Evolutionary conservation across 2,797 vertebrate genomes (phyloP).

Genomic region (Sebastes melanostomus): DNA sequence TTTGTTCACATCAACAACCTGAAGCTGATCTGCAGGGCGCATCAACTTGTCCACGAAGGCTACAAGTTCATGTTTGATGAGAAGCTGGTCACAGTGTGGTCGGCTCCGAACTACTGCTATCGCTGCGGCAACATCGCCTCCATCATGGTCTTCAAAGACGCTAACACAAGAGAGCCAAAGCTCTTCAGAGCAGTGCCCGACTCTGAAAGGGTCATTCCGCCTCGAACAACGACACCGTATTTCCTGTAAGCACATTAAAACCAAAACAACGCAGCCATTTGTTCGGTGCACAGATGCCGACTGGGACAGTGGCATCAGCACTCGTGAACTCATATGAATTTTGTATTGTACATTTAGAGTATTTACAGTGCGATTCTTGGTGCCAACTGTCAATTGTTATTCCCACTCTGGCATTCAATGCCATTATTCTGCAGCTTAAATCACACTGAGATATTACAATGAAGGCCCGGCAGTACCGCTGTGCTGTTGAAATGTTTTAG

Average conservation of each 20-base stretch:
- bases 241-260: slow-evolving; percentile 65
- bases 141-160: slow-evolving; percentile 99
- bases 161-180: slow-evolving; percentile 96
- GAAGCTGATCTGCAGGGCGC: slow-evolving; percentile 97
- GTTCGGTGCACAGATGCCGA: slow-evolving; percentile 21
- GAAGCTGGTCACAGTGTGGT: slow-evolving; percentile 98
- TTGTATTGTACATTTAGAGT: slow-evolving; percentile 55
- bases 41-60: slow-evolving; percentile 96
- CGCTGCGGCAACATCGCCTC: slow-evolving; percentile 98
- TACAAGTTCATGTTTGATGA: slow-evolving; percentile 99
- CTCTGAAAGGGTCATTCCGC: slow-evolving; percentile 92
- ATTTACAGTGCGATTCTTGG: slow-evolving; percentile 40
- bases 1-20: slow-evolving; percentile 99
- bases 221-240: slow-evolving; percentile 78
- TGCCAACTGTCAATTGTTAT: slow-evolving; percentile 59
- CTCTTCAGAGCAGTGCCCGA: slow-evolving; percentile 97
- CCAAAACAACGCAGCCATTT: background rate
- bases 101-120: slow-evolving; percentile 98
- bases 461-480: background rate
- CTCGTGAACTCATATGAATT: slow-evolving; percentile 49
- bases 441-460: background rate
- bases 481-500: slow-evolving; percentile 23
- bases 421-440: slow-evolving; percentile 32
- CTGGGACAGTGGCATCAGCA: slow-evolving; percentile 37
- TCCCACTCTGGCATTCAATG: slow-evolving; percentile 37